phyloP scores from a whole-genome alignment of 2,797 vertebrate genomes.

The Hirundo rustica region DNA sequence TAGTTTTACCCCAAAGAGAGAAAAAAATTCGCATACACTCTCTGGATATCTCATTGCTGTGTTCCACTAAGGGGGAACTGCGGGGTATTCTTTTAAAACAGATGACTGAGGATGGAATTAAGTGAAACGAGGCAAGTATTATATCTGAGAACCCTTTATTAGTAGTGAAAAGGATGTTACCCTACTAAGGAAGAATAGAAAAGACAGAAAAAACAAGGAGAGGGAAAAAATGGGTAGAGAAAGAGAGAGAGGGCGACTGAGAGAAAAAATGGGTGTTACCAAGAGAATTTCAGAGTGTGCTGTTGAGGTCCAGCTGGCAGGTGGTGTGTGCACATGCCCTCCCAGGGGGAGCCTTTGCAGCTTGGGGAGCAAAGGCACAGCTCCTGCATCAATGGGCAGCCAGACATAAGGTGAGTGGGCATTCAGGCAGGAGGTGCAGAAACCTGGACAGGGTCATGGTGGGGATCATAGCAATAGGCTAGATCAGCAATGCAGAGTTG shows the following conservation, averaged over 20 bases:
- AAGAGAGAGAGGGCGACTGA: accelerated
- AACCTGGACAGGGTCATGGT: too few relatives aligned
- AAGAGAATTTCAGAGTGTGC: background rate
- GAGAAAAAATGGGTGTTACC: background rate
- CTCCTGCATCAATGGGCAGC: accelerated
- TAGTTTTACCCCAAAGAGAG: background rate
- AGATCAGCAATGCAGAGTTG: accelerated
- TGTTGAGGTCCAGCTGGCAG: accelerated
- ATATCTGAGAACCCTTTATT: background rate
- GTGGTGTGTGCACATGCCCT: accelerated
- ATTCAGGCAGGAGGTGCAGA: background rate
- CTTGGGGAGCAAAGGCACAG: background rate
- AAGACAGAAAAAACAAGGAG: background rate
- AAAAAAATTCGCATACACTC: background rate
- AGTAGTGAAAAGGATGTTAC: background rate
- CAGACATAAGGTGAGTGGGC: accelerated
- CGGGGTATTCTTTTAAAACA: background rate
- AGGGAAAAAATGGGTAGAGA: background rate
- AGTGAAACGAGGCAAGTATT: background rate
- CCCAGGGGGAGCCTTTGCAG: background rate
- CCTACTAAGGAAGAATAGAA: background rate
- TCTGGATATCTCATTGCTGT: accelerated
- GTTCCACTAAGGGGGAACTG: background rate
- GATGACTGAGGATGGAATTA: background rate
- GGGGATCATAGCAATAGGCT: accelerated